These are phyloP conservation scores for Malacosoma neustria DNA, from an alignment of 2,888 invertebrate genomes.

Conservation along the genomic window DNA sequence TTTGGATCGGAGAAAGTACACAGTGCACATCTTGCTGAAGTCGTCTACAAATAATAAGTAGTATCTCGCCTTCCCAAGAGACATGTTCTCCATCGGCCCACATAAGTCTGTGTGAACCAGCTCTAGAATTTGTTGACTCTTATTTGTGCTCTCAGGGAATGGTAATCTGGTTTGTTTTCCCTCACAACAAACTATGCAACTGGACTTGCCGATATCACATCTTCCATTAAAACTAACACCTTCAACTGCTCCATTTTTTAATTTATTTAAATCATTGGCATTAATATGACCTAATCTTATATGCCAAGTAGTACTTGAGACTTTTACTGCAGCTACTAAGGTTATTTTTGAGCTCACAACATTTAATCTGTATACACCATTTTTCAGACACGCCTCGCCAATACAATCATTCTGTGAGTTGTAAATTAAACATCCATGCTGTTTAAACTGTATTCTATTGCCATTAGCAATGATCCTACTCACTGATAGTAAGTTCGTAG, in stretches of 20 bases:
- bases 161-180: conserved; percentile 13
- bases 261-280: conserved; percentile 8
- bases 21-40: too few species aligned
- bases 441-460: conserved; percentile 7
- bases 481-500: conserved; percentile 7
- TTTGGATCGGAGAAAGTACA: too few species aligned
- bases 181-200: conserved; percentile 14
- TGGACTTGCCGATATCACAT: conserved; percentile 4
- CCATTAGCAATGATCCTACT: conserved; percentile 7
- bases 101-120: conserved; percentile 8
- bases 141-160: conserved; percentile 6
- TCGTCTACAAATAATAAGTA: too few species aligned
- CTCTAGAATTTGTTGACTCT: conserved; percentile 2
- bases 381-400: conserved; percentile 5
- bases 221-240: conserved; percentile 9
- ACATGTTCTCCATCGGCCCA: conserved; percentile 1
- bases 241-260: conserved; percentile 12
- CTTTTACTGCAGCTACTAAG: too few species aligned
- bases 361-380: too few species aligned
- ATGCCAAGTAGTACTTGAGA: too few species aligned
- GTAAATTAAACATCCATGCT: conserved; percentile 9
- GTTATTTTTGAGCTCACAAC: too few species aligned
- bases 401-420: conserved; percentile 8
- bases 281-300: conserved; percentile 11
- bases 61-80: too few species aligned